Conservation (phyloP, 2,113 vertebrate species). For the Ailurus styani region DNA sequence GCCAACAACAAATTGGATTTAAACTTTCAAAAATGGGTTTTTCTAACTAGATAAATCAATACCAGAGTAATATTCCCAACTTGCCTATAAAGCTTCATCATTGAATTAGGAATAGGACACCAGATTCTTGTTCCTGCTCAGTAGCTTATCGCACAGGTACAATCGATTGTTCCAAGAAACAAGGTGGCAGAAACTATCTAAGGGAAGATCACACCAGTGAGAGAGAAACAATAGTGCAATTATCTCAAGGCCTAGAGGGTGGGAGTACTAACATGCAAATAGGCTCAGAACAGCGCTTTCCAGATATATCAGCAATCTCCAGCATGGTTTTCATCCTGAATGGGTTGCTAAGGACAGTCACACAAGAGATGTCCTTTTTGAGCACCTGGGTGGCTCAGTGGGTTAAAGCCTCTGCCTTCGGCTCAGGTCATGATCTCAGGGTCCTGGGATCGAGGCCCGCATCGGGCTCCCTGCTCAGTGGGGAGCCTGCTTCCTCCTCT, state of each 20-base stretch:
- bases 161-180: neutral
- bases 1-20: neutral
- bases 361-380: neutral
- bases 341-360: neutral
- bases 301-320: neutral
- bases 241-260: neutral
- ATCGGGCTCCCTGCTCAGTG: too few relatives aligned
- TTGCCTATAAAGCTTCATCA: neutral
- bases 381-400: too few relatives aligned
- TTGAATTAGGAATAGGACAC: neutral
- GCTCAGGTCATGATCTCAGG: too few relatives aligned
- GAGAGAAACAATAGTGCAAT: neutral
- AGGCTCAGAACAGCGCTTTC: neutral
- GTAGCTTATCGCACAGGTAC: neutral
- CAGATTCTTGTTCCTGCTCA: neutral
- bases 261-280: neutral
- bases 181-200: neutral
- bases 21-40: neutral
- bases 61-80: neutral
- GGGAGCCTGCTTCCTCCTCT: too few relatives aligned
- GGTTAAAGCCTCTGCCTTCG: too few relatives aligned
- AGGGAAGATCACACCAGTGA: neutral
- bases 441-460: too few relatives aligned
- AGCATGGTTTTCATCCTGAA: neutral
- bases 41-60: neutral